These are phyloP conservation scores for Acrocephalus scirpaceus DNA, from an alignment of 2,797 vertebrate species.

Conservation along the genomic window DNA sequence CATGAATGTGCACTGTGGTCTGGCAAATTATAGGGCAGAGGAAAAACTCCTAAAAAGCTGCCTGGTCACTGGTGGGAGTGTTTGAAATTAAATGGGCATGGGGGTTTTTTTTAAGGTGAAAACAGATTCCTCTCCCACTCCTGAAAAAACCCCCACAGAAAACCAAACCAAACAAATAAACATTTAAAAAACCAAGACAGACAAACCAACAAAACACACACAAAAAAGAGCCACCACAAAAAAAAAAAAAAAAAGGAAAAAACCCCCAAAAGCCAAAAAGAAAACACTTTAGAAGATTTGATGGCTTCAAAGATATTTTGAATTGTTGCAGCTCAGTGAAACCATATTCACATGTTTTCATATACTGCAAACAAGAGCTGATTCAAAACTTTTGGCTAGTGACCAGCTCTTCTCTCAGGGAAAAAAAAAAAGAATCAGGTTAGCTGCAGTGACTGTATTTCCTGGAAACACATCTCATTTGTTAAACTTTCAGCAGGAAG, in stretches of 20 bases:
- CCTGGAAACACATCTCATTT: not conserved
- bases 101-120: rapidly evolving
- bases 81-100: not conserved
- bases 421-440: not conserved
- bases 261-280: not conserved
- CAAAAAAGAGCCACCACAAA: not conserved
- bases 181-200: not conserved
- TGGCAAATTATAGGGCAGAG: not conserved
- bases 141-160: not conserved
- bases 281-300: not conserved
- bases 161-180: not conserved
- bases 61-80: not conserved
- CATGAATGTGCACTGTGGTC: rapidly evolving
- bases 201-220: not conserved
- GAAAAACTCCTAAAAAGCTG: not conserved
- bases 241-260: not conserved
- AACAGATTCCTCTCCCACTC: not conserved
- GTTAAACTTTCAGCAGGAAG: not conserved
- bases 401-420: not conserved
- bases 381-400: slow-evolving; percentile 12
- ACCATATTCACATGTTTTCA: not conserved
- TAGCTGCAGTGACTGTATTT: not conserved
- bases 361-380: not conserved
- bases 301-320: not conserved
- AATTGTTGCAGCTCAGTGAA: not conserved